phyloP scores from a whole-genome alignment of 2,797 vertebrate genomes.

The Ceyx erithaca region DNA sequence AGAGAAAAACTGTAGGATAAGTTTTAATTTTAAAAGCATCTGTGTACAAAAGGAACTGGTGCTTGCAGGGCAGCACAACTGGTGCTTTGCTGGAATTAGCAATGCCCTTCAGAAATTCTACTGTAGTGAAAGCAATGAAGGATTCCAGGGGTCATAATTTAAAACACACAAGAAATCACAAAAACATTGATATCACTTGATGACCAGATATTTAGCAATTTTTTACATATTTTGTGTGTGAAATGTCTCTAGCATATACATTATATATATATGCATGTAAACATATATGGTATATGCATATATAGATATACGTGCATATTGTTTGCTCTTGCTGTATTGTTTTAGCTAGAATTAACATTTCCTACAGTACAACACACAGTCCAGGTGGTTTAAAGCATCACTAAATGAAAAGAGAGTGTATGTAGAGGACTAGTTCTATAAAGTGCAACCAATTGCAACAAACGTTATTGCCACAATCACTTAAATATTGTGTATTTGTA shows the following conservation, averaged over 20 bases:
- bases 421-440: background rate
- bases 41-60: background rate
- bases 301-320: background rate
- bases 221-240: background rate
- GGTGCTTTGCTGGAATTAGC: background rate
- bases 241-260: background rate
- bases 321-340: background rate
- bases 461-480: background rate
- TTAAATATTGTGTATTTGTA: background rate
- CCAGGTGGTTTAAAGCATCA: background rate
- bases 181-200: background rate
- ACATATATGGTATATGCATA: background rate
- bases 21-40: background rate
- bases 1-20: background rate
- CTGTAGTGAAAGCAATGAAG: background rate
- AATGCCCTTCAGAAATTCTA: background rate
- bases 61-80: background rate
- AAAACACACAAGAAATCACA: background rate
- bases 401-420: background rate
- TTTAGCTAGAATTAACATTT: background rate
- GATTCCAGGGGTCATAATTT: background rate
- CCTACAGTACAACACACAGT: background rate
- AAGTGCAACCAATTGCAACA: background rate
- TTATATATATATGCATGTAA: too few relatives aligned
- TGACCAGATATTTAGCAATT: background rate